A percentile compares a stretch with the other conserved stretches of the same genome.
Evolutionary conservation across 1,140 invertebrate species (phyloP).

Genomic region (Linepithema humile): DNA sequence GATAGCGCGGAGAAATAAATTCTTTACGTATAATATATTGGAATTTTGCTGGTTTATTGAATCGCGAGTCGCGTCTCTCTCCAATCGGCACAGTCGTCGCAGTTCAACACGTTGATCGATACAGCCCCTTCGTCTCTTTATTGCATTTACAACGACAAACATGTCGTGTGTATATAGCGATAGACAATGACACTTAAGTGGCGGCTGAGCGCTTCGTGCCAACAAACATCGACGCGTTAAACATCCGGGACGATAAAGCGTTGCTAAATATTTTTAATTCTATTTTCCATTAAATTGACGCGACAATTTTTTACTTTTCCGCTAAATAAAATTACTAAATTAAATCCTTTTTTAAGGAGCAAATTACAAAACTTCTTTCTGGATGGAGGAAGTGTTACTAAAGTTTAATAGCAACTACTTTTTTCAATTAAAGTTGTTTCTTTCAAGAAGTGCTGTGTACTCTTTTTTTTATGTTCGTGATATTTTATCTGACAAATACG

Average conservation of each 20-base stretch:
- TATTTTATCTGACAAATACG: neutral
- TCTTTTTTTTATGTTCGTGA: neutral
- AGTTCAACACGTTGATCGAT: slow-evolving; percentile 50
- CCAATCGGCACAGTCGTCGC: neutral
- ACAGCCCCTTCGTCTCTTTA: slow-evolving; percentile 26
- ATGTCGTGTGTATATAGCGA: neutral
- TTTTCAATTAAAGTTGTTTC: no score
- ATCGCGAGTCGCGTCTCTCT: slow-evolving; percentile 12
- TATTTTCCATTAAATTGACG: neutral
- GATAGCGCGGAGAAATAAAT: slow-evolving; percentile 15
- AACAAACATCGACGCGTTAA: neutral
- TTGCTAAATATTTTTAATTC: no score
- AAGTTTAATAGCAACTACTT: neutral
- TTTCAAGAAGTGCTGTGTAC: no score
- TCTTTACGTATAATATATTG: slow-evolving; percentile 41
- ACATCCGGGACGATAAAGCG: no score
- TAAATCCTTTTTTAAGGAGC: neutral
- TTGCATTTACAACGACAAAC: neutral
- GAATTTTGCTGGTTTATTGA: slow-evolving; percentile 37
- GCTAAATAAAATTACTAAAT: neutral
- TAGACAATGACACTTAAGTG: slow-evolving; percentile 9
- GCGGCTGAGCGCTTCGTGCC: neutral
- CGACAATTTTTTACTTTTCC: no score
- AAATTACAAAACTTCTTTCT: neutral
- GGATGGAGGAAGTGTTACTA: neutral